These are phyloP conservation scores for Cetonia aurata DNA, from an alignment of 2,888 invertebrate genomes.

Conservation along the genomic window DNA sequence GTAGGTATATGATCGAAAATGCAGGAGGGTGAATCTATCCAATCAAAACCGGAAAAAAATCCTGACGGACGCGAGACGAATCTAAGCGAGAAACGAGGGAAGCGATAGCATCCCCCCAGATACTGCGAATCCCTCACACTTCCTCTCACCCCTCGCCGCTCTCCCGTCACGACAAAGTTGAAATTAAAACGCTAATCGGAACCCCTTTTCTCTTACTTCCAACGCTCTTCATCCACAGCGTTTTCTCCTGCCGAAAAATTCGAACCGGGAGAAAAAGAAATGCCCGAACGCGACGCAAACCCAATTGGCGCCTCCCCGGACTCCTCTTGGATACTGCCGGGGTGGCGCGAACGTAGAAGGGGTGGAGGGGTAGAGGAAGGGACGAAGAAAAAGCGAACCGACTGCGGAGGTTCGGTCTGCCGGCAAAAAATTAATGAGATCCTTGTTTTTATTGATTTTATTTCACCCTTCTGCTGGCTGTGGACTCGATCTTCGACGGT, in stretches of 20 bases:
- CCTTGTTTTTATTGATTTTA: constrained; percentile 52
- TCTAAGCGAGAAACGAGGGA: too few relatives aligned
- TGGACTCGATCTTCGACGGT: constrained; percentile 17
- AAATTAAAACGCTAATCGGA: constrained; percentile 60
- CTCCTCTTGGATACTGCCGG: background rate
- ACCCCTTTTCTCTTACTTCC: constrained; percentile 48
- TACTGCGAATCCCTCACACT: too few relatives aligned
- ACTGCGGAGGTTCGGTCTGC: constrained; percentile 44
- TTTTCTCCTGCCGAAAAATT: background rate
- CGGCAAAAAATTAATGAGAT: constrained; percentile 52
- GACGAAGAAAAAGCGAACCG: constrained; percentile 38
- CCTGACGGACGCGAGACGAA: too few relatives aligned
- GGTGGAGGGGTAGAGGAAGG: background rate
- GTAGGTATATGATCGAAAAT: too few relatives aligned
- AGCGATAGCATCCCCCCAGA: too few relatives aligned
- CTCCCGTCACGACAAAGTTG: constrained; percentile 49
- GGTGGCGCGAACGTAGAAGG: constrained; percentile 4
- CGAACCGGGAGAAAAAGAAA: background rate
- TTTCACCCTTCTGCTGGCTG: background rate
- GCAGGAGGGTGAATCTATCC: too few relatives aligned
- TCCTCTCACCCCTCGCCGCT: too few relatives aligned
- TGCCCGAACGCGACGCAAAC: constrained; percentile 1
- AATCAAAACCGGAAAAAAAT: too few relatives aligned
- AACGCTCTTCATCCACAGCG: background rate
- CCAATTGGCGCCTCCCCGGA: background rate